Percentiles rank a stretch among this genome's conserved stretches.
These are phyloP conservation scores for Mallotus villosus DNA, from an alignment of 2,797 vertebrate genomes.

Conservation along the genomic window DNA sequence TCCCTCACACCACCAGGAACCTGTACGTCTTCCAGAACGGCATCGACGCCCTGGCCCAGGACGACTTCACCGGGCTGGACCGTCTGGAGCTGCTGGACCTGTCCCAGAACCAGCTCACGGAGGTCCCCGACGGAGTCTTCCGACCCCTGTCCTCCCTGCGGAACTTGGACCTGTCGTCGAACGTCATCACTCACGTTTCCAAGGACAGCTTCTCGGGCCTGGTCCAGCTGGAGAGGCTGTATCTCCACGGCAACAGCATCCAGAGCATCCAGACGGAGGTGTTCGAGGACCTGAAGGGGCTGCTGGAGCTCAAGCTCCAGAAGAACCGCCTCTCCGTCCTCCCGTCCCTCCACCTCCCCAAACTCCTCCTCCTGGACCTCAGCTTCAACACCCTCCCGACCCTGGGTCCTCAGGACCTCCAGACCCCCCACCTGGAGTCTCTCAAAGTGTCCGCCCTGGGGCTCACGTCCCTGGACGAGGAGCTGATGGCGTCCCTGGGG, in stretches of 20 bases:
- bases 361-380: conserved; percentile 89
- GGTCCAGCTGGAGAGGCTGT: conserved; percentile 87
- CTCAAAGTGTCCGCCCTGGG: conserved; percentile 84
- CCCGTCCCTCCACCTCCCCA: conserved; percentile 80
- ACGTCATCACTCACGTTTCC: conserved; percentile 85
- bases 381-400: conserved; percentile 82
- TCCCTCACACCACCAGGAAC: conserved; percentile 73
- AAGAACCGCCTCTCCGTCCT: conserved; percentile 81
- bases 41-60: conserved; percentile 75
- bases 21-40: conserved; percentile 90
- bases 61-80: conserved; percentile 79
- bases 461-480: conserved; percentile 77
- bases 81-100: conserved; percentile 86
- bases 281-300: conserved; percentile 81
- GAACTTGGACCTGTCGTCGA: conserved; percentile 92
- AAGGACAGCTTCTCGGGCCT: conserved; percentile 89
- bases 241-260: conserved; percentile 88
- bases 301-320: conserved; percentile 93
- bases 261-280: conserved; percentile 84
- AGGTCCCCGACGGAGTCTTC: conserved; percentile 84
- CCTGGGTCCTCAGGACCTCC: conserved; percentile 74
- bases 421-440: conserved; percentile 83
- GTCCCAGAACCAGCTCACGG: conserved; percentile 88
- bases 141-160: conserved; percentile 80
- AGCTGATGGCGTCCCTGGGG: conserved; percentile 78